Percentiles rank a stretch among this genome's conserved stretches.
Evolutionary conservation across 2,888 invertebrate species (phyloP).

Genomic region (Acanthosepion lycidas): DNA sequence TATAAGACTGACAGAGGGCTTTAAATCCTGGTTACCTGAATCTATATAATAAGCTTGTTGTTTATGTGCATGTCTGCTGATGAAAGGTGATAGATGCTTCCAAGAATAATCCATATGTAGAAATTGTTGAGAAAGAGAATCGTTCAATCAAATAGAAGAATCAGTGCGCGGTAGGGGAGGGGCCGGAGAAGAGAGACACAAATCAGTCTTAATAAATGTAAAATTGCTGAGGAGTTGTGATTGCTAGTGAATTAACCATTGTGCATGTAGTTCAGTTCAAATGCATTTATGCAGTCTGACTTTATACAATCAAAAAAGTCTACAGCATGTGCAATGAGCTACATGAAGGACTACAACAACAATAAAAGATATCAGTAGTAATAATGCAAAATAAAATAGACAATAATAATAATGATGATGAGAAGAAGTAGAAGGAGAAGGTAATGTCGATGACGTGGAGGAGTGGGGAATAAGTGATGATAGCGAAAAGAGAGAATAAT

Average conservation of each 20-base stretch:
- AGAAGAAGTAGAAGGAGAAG: too few species aligned
- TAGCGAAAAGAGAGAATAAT: too few species aligned
- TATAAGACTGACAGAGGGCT: neutral
- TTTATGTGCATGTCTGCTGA: conserved; percentile 14
- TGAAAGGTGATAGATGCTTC: neutral
- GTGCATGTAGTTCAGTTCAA: neutral
- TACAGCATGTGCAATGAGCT: neutral
- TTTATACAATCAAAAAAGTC: neutral
- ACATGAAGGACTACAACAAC: neutral
- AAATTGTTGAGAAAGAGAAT: neutral
- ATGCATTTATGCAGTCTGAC: neutral
- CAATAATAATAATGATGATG: too few species aligned
- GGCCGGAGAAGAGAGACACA: neutral
- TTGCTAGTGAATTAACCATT: neutral
- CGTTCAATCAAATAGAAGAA: neutral
- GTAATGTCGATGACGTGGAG: too few species aligned
- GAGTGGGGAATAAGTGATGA: too few species aligned
- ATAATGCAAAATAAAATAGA: neutral
- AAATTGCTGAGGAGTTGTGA: neutral
- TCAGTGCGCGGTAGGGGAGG: neutral
- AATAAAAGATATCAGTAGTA: neutral
- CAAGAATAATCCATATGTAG: conserved; percentile 9
- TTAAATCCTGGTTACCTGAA: neutral
- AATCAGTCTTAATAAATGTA: neutral
- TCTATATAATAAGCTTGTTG: neutral